phyloP scores from a whole-genome alignment of 2,888 invertebrate species.

The Gasteruption jaculator region DNA sequence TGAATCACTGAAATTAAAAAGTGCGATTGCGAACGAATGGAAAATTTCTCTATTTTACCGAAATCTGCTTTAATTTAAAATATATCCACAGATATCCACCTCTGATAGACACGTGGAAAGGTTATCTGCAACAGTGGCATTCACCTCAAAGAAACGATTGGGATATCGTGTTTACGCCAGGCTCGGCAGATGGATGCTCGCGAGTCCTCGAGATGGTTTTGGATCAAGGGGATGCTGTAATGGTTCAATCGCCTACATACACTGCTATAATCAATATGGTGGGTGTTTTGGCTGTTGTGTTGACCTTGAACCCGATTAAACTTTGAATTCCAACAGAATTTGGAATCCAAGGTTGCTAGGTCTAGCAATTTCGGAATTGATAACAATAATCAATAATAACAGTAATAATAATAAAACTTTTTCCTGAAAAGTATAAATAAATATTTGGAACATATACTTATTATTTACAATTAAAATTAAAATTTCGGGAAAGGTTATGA shows the following conservation, averaged over 20 bases:
- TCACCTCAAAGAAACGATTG: constrained; percentile 58
- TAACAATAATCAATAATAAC: constrained; percentile 58
- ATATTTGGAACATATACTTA: too few species aligned
- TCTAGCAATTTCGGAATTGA: constrained; percentile 59
- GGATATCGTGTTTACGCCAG: constrained; percentile 65
- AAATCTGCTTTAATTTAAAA: too few species aligned
- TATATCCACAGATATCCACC: constrained; percentile 54
- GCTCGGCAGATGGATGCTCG: constrained; percentile 72
- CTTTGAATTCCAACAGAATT: constrained; percentile 57
- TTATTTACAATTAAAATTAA: too few species aligned
- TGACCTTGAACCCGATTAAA: too few species aligned
- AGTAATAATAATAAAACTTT: too few species aligned
- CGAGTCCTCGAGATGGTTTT: constrained; percentile 68
- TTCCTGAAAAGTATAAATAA: too few species aligned
- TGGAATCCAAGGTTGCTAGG: too few species aligned
- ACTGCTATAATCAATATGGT: constrained; percentile 58
- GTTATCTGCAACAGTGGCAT: constrained; percentile 63
- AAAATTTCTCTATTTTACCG: too few species aligned
- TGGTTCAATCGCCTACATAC: constrained; percentile 67
- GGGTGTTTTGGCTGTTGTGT: too few species aligned
- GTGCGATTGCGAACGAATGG: too few species aligned
- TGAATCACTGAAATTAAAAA: too few species aligned
- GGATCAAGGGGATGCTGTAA: constrained; percentile 63
- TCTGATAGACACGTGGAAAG: constrained; percentile 58
- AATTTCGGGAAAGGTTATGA: too few species aligned